Percentiles rank a stretch among this genome's conserved stretches.
Evolutionary conservation across 2,797 vertebrate species (phyloP).

Genomic region (Diceros bicornis): DNA sequence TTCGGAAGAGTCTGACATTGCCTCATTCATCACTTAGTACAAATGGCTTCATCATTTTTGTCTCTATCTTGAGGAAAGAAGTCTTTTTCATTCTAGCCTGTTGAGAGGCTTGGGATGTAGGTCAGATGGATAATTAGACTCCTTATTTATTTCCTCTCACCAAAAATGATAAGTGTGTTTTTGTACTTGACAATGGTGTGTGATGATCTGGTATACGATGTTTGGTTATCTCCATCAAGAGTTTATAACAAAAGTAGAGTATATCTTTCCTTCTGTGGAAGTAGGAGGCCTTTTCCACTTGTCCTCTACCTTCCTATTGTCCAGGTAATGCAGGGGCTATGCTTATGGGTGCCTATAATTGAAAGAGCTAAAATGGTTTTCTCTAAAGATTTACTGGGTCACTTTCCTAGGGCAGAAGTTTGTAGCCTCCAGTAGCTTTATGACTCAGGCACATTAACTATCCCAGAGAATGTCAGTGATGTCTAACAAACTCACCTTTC

Average conservation of each 20-base stretch:
- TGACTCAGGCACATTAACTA: not conserved
- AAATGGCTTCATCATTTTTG: not conserved
- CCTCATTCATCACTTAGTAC: not conserved
- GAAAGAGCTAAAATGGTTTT: slow-evolving; percentile 30
- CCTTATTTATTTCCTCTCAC: not conserved
- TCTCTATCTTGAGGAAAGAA: not conserved
- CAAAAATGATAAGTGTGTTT: not conserved
- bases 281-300: not conserved
- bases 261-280: not conserved
- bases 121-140: not conserved
- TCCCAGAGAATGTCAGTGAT: not conserved
- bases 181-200: not conserved
- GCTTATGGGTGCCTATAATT: not conserved
- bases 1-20: not conserved
- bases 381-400: slow-evolving; percentile 43
- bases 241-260: not conserved
- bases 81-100: not conserved
- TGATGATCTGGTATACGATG: not conserved
- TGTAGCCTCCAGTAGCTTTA: not conserved
- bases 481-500: not conserved
- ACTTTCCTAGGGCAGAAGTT: not conserved
- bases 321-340: not conserved
- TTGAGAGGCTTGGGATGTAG: not conserved
- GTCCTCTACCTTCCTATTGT: not conserved
- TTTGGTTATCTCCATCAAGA: not conserved